Evolutionary conservation across 2,113 vertebrate species (phyloP).

Genomic region (Rynchops niger): DNA sequence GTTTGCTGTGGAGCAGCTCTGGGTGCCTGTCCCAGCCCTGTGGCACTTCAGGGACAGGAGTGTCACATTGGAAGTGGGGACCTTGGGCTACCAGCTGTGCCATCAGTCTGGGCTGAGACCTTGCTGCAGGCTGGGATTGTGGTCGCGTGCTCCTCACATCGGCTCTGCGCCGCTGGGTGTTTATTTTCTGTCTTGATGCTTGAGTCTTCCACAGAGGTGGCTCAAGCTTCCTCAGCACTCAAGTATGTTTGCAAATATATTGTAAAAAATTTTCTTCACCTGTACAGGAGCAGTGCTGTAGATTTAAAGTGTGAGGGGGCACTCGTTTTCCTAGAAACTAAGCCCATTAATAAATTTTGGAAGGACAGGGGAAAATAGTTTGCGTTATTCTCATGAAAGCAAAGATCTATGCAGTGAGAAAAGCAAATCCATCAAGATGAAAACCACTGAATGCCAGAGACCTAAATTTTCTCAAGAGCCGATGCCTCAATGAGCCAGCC

Average conservation of each 20-base stretch:
- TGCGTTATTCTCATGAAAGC: not conserved
- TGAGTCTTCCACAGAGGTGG: not conserved
- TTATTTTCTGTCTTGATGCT: not conserved
- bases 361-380: not conserved
- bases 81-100: accelerated
- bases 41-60: accelerated
- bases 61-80: accelerated
- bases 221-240: not conserved
- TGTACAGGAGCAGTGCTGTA: not conserved
- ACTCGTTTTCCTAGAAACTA: not conserved
- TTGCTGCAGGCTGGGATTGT: accelerated
- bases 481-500: not conserved
- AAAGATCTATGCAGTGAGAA: not conserved
- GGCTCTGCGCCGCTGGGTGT: accelerated
- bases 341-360: not conserved
- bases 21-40: not conserved
- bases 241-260: not conserved
- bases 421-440: not conserved
- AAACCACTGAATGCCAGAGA: not conserved
- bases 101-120: accelerated
- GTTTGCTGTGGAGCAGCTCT: not conserved
- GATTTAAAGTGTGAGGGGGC: not conserved
- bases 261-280: not conserved
- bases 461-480: not conserved
- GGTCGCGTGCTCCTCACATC: not conserved